Percentiles rank a stretch among this genome's conserved stretches.
Conservation (phyloP, 2,888 invertebrate species). For the Schizaphis graminum region DNA sequence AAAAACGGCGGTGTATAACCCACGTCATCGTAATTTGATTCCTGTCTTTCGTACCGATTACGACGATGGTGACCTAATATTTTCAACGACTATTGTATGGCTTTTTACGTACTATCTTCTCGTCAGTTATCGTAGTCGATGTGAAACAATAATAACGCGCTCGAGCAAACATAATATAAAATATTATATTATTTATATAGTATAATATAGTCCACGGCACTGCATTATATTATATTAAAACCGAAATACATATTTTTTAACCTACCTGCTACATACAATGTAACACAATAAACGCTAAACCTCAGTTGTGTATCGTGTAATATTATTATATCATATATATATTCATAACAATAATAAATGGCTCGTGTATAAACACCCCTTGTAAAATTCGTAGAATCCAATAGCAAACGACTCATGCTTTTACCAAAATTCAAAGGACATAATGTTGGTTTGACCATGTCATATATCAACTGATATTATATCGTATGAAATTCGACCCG, state of each 20-base stretch:
- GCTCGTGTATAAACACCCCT: not conserved
- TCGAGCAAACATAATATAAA: not conserved
- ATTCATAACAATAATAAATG: not conserved
- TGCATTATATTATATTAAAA: not conserved
- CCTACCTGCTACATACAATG: not conserved
- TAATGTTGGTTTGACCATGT: not conserved
- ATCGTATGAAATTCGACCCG: not conserved
- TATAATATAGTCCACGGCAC: not conserved
- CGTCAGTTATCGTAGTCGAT: not conserved
- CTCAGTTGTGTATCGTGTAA: not conserved
- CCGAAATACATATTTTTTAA: not conserved
- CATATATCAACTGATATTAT: not conserved
- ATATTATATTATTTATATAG: not conserved
- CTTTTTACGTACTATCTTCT: not conserved
- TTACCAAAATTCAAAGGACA: not conserved
- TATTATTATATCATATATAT: not conserved
- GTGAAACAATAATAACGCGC: constrained; percentile 7
- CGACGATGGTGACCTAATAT: constrained; percentile 46
- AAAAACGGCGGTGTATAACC: not conserved
- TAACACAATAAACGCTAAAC: not conserved
- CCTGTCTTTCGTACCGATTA: constrained; percentile 26
- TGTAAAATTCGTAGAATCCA: not conserved
- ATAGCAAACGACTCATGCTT: not conserved
- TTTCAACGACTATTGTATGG: constrained; percentile 32
- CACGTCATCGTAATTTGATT: constrained; percentile 38